A percentile compares a stretch with the other conserved stretches of the same genome.
These are phyloP conservation scores for Cheilosia scutellata DNA, from an alignment of 2,888 invertebrate genomes.

Conservation along the genomic window DNA sequence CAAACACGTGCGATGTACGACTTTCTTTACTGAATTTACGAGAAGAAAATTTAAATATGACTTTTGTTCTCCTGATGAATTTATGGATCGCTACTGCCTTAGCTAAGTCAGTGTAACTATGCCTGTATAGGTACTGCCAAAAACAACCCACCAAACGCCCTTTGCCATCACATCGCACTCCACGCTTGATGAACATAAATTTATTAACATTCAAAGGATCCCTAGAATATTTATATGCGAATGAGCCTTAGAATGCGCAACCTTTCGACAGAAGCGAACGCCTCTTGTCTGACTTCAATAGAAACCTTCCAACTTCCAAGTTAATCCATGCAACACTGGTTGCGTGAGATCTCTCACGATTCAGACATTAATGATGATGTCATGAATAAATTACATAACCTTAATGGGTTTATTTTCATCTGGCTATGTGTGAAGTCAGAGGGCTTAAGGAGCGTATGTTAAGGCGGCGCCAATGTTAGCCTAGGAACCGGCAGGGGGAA, in stretches of 20 bases:
- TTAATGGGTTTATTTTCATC: conserved; percentile 66
- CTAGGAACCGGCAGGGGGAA: conserved; percentile 23
- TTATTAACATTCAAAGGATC: conserved; percentile 76
- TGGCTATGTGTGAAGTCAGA: conserved; percentile 9
- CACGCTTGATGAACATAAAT: conserved; percentile 71
- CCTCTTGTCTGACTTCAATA: conserved; percentile 36
- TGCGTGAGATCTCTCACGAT: conserved; percentile 73
- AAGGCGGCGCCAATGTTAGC: conserved; percentile 28
- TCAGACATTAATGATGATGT: conserved; percentile 75
- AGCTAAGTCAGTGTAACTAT: neutral
- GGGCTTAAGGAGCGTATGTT: conserved; percentile 44
- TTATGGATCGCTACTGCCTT: conserved; percentile 56
- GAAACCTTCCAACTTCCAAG: conserved; percentile 40
- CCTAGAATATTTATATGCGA: conserved; percentile 71
- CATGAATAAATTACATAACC: conserved; percentile 75
- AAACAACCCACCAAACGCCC: conserved; percentile 9
- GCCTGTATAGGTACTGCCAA: neutral
- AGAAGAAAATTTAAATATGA: conserved; percentile 66
- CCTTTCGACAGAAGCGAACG: conserved; percentile 50
- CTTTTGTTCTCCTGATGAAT: conserved; percentile 71
- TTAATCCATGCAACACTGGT: conserved; percentile 62
- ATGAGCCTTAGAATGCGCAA: conserved; percentile 59
- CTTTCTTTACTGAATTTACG: conserved; percentile 45
- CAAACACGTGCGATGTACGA: conserved; percentile 67
- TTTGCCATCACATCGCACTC: conserved; percentile 48